Evolutionary conservation across 2,888 invertebrate species (phyloP).

Genomic region (Drosophila buzzatii): DNA sequence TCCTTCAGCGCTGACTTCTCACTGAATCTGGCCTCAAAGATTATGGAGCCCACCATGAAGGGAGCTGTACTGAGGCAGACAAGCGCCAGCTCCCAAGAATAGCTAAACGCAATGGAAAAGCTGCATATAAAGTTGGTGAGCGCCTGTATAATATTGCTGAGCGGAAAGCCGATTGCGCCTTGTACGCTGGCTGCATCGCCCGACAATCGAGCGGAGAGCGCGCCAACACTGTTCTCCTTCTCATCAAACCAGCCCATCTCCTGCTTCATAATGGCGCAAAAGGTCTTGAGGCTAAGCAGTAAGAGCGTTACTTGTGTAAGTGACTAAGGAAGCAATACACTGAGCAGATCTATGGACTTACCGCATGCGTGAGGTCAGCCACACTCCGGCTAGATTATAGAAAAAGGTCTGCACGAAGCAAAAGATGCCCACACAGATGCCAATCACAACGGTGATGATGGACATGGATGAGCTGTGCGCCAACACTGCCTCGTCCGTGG

Average conservation of each 20-base stretch:
- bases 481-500: slow-evolving; percentile 86
- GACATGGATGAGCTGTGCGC: slow-evolving; percentile 87
- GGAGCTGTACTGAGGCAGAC: slow-evolving; percentile 89
- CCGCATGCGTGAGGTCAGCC: slow-evolving; percentile 88
- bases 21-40: slow-evolving; percentile 88
- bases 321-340: no score
- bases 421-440: slow-evolving; percentile 88
- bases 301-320: background rate
- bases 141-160: slow-evolving; percentile 90
- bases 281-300: slow-evolving; percentile 84
- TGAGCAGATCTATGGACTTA: slow-evolving; percentile 18
- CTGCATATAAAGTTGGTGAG: slow-evolving; percentile 88
- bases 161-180: slow-evolving; percentile 89
- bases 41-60: slow-evolving; percentile 88
- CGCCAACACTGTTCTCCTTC: slow-evolving; percentile 89
- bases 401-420: slow-evolving; percentile 90
- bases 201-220: slow-evolving; percentile 89
- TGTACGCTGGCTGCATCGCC: slow-evolving; percentile 91
- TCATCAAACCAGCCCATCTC: slow-evolving; percentile 92
- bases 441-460: slow-evolving; percentile 88
- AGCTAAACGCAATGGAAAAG: slow-evolving; percentile 87
- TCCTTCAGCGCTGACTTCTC: slow-evolving; percentile 87
- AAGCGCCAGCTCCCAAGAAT: slow-evolving; percentile 90
- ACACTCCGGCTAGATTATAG: slow-evolving; percentile 91
- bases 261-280: slow-evolving; percentile 89